These are phyloP conservation scores for Trachymyrmex septentrionalis DNA, from an alignment of 1,140 invertebrate species.

Conservation along the genomic window DNA sequence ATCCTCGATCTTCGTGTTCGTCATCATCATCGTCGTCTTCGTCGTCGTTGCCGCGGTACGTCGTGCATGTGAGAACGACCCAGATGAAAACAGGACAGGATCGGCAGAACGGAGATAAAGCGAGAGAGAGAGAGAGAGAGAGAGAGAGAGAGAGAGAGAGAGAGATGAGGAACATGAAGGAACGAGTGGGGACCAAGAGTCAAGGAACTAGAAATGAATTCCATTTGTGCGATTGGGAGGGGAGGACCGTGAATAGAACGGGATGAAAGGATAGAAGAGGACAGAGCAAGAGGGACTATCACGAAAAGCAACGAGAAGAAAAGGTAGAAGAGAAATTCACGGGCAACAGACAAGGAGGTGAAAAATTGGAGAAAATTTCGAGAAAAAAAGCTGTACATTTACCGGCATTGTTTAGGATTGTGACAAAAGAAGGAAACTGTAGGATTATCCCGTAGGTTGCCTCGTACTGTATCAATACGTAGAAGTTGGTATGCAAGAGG, in stretches of 20 bases:
- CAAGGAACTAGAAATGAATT: constrained; percentile 81
- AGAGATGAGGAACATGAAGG: constrained; percentile 9
- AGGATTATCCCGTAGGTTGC: constrained; percentile 58
- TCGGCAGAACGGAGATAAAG: constrained; percentile 35
- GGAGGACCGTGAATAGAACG: constrained; percentile 45
- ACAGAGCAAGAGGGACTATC: constrained; percentile 68
- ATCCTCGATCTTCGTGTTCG: constrained; percentile 50
- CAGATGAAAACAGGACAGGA: constrained; percentile 54
- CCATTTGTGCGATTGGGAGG: constrained; percentile 73
- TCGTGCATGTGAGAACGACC: constrained; percentile 69
- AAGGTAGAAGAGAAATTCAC: constrained; percentile 26
- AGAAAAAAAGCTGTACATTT: neutral
- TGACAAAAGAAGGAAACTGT: constrained; percentile 61
- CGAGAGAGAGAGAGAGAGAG: constrained; percentile 47
- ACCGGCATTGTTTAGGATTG: constrained; percentile 1
- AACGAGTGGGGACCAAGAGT: constrained; percentile 67
- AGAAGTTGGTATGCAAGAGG: constrained; percentile 32
- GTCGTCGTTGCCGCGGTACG: neutral
- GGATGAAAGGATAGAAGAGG: constrained; percentile 31
- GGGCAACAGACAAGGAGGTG: neutral
- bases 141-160: constrained; percentile 39
- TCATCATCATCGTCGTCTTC: constrained; percentile 30
- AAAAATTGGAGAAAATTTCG: neutral
- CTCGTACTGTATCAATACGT: constrained; percentile 51
- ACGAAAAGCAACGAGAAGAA: constrained; percentile 14